Evolutionary conservation across 2,113 vertebrate genomes (phyloP).

Genomic region (Spea multiplicata): DNA sequence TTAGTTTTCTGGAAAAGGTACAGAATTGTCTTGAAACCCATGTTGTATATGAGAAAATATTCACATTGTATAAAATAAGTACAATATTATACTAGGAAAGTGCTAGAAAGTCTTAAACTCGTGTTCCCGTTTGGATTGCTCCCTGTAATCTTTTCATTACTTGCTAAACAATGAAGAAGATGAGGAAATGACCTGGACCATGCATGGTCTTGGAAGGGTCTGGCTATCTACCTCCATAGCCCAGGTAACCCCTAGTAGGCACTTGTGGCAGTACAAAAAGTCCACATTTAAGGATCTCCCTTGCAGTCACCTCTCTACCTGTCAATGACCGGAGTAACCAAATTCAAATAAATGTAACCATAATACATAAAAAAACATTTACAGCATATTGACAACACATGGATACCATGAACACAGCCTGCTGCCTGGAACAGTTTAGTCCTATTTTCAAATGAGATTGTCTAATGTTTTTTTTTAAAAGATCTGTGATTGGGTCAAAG

Average conservation of each 20-base stretch:
- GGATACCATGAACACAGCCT: constrained; percentile 70
- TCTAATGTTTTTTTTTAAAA: neutral
- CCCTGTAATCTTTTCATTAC: neutral
- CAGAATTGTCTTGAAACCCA: constrained; percentile 48
- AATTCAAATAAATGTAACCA: constrained; percentile 54
- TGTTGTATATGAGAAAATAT: constrained; percentile 56
- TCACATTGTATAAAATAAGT: constrained; percentile 73
- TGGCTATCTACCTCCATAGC: neutral
- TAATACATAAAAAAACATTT: constrained; percentile 54
- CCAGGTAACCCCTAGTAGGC: neutral
- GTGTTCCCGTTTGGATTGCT: neutral
- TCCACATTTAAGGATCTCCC: constrained; percentile 45
- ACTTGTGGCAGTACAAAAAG: neutral
- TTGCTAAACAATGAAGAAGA: neutral
- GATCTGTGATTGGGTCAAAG: constrained; percentile 18
- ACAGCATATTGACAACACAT: constrained; percentile 68
- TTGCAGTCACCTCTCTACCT: constrained; percentile 53
- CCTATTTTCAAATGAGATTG: constrained; percentile 8
- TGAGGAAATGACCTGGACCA: neutral
- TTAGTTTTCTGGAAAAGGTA: constrained; percentile 51
- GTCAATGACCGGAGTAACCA: constrained; percentile 47
- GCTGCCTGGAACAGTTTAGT: constrained; percentile 9
- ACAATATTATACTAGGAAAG: constrained; percentile 67
- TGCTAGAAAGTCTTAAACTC: constrained; percentile 63
- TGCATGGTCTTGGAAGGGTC: neutral